Evolutionary conservation across 2,113 vertebrate genomes (phyloP), one percentile per base, ranked within the genome.

Genomic region (Gobiocypris rarus): DNA sequence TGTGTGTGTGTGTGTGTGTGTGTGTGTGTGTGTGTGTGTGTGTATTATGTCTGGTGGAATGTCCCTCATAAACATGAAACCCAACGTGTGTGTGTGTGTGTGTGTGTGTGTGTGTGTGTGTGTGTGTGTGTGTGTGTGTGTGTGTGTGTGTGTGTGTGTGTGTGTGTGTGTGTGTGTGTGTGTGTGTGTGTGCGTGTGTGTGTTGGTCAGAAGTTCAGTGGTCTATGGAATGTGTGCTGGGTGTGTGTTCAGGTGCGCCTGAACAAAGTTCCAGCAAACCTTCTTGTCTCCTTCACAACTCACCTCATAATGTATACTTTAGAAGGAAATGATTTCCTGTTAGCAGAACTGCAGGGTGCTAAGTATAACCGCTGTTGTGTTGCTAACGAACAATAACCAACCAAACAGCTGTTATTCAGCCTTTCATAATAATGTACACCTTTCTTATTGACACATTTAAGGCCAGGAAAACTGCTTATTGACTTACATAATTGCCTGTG

Each of bases 231-330:
- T 83, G 70, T 77, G 45, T 26, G 5, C 15, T 43, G 43, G 43
- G 71, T 78, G 61, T 58, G n/a, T 41, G 6, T 59, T 13, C 4
- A 56, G 83, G 75, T 74, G 83, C 63, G 83, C 59, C 76, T 52
- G 76, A 80, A 31, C 83, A 63, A 85, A 85, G 65, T 70, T 81
- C 38, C 22, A 19, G 24, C 43, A 73, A 48, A 41, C 15, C 17
- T 54, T 54, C 50, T 54, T 1, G 52, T 54, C 17, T 54, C 26
- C 24, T 61, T 28, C 17, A 19, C 41, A 69, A 22, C 26, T 14
- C n/a, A 67, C 17, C 26, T 81, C 43, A 5, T 78, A 45, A 77
- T 59, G 22, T 77, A 59, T 24, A 61, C 3, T 61, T 3, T 3
- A 59, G 34, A 61, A n/a, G 31, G 15, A 43, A 61, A 78, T 19